These are phyloP conservation scores for Solea senegalensis DNA, from an alignment of 2,113 vertebrate genomes.

Conservation along the genomic window DNA sequence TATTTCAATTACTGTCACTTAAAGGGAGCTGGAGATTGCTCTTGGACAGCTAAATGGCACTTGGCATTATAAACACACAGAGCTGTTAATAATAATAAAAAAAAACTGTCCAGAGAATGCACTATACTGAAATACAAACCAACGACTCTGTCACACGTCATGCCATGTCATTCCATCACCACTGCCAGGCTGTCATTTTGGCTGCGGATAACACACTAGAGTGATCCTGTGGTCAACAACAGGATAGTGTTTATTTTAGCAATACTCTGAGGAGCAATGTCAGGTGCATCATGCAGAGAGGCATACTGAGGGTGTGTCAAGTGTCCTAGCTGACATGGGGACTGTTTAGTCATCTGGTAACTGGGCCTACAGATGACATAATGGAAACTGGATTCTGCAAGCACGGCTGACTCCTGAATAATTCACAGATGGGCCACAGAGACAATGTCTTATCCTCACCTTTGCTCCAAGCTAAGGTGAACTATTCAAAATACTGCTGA, in stretches of 20 bases:
- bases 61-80: conserved; percentile 24
- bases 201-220: conserved; percentile 47
- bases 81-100: conserved; percentile 5
- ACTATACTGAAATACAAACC: conserved; percentile 32
- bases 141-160: conserved; percentile 47
- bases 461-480: conserved; percentile 44
- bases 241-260: conserved; percentile 40
- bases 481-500: conserved; percentile 27
- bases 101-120: conserved; percentile 19
- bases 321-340: conserved; percentile 36
- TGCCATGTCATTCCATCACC: conserved; percentile 27
- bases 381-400: conserved; percentile 72
- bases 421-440: conserved; percentile 70
- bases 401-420: conserved; percentile 72
- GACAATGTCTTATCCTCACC: conserved; percentile 48
- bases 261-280: conserved; percentile 26
- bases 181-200: conserved; percentile 44
- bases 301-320: conserved; percentile 43
- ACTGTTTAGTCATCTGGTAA: conserved; percentile 67
- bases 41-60: conserved; percentile 19
- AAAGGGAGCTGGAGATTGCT: conserved; percentile 8
- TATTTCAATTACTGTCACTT: not conserved
- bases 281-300: conserved; percentile 24
- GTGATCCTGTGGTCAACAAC: conserved; percentile 36
- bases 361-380: conserved; percentile 40